Conservation (phyloP, 2,888 invertebrate genomes). For the Leucophenga maculata region DNA sequence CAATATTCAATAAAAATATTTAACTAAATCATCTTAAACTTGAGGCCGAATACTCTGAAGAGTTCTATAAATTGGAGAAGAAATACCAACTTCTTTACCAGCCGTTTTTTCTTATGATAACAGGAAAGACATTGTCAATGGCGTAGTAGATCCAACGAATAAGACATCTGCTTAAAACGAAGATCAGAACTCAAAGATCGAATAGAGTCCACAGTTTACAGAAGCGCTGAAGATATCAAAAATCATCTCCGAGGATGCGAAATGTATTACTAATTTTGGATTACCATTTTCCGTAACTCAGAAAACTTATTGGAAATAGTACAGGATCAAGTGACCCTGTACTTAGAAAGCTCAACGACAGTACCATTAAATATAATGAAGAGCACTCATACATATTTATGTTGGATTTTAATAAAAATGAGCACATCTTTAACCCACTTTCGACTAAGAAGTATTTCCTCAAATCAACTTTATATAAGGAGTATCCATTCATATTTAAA, state of each 20-base stretch:
- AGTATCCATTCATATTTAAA: too few species aligned
- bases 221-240: constrained; percentile 47
- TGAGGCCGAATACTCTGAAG: constrained; percentile 95
- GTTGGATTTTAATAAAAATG: constrained; percentile 95
- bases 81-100: constrained; percentile 70
- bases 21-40: constrained; percentile 86
- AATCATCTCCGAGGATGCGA: constrained; percentile 81
- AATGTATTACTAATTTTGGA: constrained; percentile 89
- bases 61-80: constrained; percentile 74
- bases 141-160: constrained; percentile 84
- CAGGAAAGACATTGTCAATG: constrained; percentile 66
- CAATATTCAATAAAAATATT: too few species aligned
- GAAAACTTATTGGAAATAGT: constrained; percentile 93
- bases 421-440: constrained; percentile 87
- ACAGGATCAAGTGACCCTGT: constrained; percentile 83
- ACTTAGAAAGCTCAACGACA: constrained; percentile 71
- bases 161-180: constrained; percentile 92
- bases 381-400: constrained; percentile 79
- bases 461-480: constrained; percentile 89
- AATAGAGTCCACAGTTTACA: constrained; percentile 71
- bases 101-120: constrained; percentile 64
- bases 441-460: constrained; percentile 95
- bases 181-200: constrained; percentile 76
- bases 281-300: constrained; percentile 88
- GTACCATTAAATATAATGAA: constrained; percentile 69